phyloP scores from a whole-genome alignment of 2,888 invertebrate genomes.

The Amphimallon solstitiale region DNA sequence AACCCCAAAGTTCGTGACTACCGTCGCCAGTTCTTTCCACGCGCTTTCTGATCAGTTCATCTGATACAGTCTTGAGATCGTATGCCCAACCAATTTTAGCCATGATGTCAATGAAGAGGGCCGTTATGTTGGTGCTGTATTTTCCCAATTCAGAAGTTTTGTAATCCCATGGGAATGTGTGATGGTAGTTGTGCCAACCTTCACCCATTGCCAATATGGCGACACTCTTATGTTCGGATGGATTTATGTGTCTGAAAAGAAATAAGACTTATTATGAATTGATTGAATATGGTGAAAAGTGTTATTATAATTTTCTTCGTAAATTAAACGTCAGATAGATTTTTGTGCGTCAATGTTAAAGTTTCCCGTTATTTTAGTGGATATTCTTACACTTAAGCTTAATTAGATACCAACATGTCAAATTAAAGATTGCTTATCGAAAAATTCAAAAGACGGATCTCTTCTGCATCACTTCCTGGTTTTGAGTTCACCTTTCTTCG shows the following conservation, averaged over 20 bases:
- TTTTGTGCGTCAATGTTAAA: too few relatives aligned
- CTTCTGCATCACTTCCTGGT: too few relatives aligned
- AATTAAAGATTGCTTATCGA: too few relatives aligned
- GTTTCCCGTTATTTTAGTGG: too few relatives aligned
- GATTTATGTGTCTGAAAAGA: slow-evolving; percentile 70
- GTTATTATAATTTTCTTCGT: too few relatives aligned
- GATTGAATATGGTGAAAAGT: too few relatives aligned
- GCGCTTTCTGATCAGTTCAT: slow-evolving; percentile 74
- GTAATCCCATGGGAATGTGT: slow-evolving; percentile 88
- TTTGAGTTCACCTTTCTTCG: too few relatives aligned
- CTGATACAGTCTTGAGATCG: slow-evolving; percentile 83
- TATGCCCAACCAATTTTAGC: slow-evolving; percentile 88
- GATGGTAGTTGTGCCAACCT: slow-evolving; percentile 91
- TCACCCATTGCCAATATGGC: slow-evolving; percentile 77
- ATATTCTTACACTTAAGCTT: too few relatives aligned
- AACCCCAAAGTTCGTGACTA: slow-evolving; percentile 80
- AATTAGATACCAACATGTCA: too few relatives aligned
- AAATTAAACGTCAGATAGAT: too few relatives aligned
- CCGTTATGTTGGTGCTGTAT: slow-evolving; percentile 77
- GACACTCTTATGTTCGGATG: slow-evolving; percentile 76
- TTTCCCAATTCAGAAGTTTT: slow-evolving; percentile 83
- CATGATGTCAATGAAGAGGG: slow-evolving; percentile 82
- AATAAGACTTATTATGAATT: too few relatives aligned
- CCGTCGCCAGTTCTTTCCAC: slow-evolving; percentile 81
- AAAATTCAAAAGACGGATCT: too few relatives aligned